Base-by-base conservation (phyloP, 2,797 vertebrate species). In the Falco biarmicus region DNA sequence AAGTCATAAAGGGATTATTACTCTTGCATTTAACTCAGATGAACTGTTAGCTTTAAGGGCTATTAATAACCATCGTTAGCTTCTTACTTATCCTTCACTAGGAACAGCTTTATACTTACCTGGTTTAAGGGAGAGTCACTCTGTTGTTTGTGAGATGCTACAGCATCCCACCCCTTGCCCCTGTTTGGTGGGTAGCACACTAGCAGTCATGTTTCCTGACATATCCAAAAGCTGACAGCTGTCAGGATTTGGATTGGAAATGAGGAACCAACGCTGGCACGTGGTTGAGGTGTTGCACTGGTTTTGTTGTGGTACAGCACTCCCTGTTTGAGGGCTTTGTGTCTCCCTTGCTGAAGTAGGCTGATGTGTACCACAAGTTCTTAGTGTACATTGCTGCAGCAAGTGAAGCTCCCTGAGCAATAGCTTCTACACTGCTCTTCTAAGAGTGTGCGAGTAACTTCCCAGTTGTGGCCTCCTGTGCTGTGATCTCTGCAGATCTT, bases 61-160 rank as follows among this genome's bases (percentile, higher is more conserved):
- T 97, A 96, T 94, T 91, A 96, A 96, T 97, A 97, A 84, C 84
- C 34, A 50, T 79, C 70, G n/a, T 97, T 97, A 97, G 82, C 94
- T 84, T 94, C 92, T 94, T 94, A 71, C 71, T 84, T 84, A 92
- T 63, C 79, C 82, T 79, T 92, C 75, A 43, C 82, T 93, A 56
- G 87, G 76, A 97, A 95, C 88, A 96, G 79, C 82, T 69, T 94
- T 54, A 25, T 79, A 60, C 76, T 79, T 81, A 74, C 82, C 65
- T 94, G 63, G 39, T 75, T 75, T 89, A 78, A 79, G 84, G 63
- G 48, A 85, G 34, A 78, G 73, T 91, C 14, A 24, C 21, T 60
- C 7, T 45, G 2, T 48, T 92, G 60, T 84, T 87, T 50, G 34
- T 63, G 51, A 86, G 73, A 51, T 88, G 37, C 48, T 78, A 8